Evolutionary conservation across 1,140 invertebrate species (phyloP).

Genomic region (Probaryconus sp.): DNA sequence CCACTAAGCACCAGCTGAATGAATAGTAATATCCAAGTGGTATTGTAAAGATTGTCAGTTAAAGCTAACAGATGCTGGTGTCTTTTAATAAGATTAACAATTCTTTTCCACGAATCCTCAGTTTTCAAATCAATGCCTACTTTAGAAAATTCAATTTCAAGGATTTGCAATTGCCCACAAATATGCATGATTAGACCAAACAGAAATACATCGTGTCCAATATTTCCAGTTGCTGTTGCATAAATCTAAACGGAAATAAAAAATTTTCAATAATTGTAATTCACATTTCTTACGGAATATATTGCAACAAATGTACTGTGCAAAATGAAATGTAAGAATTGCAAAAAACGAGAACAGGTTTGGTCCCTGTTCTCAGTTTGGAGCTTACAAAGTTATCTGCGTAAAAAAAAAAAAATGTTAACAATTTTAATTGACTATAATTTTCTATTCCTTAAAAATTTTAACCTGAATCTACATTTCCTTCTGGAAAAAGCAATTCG

Average conservation of each 20-base stretch:
- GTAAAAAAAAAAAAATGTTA: no score
- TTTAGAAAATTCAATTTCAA: constrained; percentile 41
- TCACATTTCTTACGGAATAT: background rate
- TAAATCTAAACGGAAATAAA: constrained; percentile 29
- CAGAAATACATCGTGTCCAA: constrained; percentile 44
- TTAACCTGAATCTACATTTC: no score
- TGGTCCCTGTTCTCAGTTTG: no score
- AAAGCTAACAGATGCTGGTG: constrained; percentile 28
- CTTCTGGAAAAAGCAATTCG: no score
- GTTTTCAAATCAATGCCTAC: constrained; percentile 8
- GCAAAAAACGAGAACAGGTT: no score
- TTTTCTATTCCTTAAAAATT: no score
- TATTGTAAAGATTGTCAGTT: constrained; percentile 24
- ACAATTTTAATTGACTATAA: no score
- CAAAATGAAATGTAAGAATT: no score
- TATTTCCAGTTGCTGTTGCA: constrained; percentile 32
- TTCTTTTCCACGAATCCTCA: background rate
- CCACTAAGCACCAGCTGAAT: constrained; percentile 33
- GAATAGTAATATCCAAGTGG: constrained; percentile 28
- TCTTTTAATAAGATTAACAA: constrained; percentile 12
- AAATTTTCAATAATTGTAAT: constrained; percentile 6
- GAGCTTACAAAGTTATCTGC: no score
- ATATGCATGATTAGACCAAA: constrained; percentile 42
- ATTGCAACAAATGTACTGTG: no score
- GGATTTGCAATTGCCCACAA: constrained; percentile 38